phyloP scores from a whole-genome alignment of 1,140 invertebrate genomes.

The Frieseomelitta varia region DNA sequence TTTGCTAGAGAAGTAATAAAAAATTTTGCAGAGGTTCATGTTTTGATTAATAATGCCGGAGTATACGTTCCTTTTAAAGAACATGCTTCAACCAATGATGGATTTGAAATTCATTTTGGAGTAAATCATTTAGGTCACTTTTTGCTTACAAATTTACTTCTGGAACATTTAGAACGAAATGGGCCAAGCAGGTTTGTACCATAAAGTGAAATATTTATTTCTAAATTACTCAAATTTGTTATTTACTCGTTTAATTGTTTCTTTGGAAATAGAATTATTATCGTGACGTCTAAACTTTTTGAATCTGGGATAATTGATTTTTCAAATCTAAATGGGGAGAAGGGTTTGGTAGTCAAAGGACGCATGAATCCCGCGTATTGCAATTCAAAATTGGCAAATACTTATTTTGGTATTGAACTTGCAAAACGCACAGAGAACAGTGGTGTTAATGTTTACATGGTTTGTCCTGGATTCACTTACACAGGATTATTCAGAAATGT shows the following conservation, averaged over 20 bases:
- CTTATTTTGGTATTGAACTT: constrained; percentile 86
- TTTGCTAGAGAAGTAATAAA: constrained; percentile 86
- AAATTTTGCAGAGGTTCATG: constrained; percentile 85
- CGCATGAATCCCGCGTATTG: constrained; percentile 87
- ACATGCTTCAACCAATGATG: constrained; percentile 87
- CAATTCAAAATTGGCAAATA: constrained; percentile 91
- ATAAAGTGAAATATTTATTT: constrained; percentile 7
- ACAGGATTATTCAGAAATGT: constrained; percentile 89
- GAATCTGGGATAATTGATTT: constrained; percentile 88
- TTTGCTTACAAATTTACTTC: constrained; percentile 90
- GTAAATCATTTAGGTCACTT: constrained; percentile 93
- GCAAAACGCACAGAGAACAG: constrained; percentile 83
- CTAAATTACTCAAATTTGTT: neutral
- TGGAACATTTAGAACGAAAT: constrained; percentile 86
- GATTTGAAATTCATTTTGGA: constrained; percentile 92
- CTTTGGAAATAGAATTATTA: constrained; percentile 81
- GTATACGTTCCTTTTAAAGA: constrained; percentile 83
- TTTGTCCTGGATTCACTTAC: constrained; percentile 93
- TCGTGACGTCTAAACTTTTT: constrained; percentile 83
- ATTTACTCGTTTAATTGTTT: constrained; percentile 20
- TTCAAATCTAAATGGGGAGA: constrained; percentile 86
- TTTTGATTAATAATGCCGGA: constrained; percentile 91
- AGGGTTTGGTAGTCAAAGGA: constrained; percentile 80
- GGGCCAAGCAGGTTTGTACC: constrained; percentile 84
- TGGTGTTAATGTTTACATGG: constrained; percentile 87